Conservation (phyloP, 2,888 invertebrate species). For the Stenchaetothrips biformis region DNA sequence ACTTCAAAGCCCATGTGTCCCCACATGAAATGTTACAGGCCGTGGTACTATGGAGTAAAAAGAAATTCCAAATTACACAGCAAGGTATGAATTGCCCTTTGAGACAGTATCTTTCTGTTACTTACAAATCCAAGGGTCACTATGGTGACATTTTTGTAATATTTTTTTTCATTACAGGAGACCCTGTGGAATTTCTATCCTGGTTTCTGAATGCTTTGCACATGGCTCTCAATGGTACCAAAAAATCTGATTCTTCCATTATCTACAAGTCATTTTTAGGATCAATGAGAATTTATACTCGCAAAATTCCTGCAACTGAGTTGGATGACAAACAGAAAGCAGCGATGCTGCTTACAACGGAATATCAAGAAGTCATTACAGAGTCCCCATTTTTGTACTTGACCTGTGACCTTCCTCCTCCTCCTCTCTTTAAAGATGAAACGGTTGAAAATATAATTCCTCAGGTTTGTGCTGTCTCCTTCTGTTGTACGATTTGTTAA, state of each 20-base stretch:
- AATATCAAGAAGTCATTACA: conserved; percentile 80
- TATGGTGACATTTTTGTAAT: not conserved
- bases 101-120: not conserved
- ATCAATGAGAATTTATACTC: conserved; percentile 81
- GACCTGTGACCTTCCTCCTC: conserved; percentile 95
- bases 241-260: conserved; percentile 81
- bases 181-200: conserved; percentile 95
- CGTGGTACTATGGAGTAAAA: conserved; percentile 93
- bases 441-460: conserved; percentile 98
- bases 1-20: conserved; percentile 98
- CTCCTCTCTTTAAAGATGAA: conserved; percentile 96
- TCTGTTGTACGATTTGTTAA: conserved; percentile 21
- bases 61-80: conserved; percentile 95
- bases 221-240: conserved; percentile 86
- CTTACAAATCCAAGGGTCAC: not conserved
- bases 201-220: conserved; percentile 98
- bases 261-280: conserved; percentile 93
- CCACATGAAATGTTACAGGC: conserved; percentile 99
- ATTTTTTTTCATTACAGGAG: conserved; percentile 56
- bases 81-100: conserved; percentile 62
- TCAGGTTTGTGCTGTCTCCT: conserved; percentile 57
- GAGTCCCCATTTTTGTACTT: conserved; percentile 93
- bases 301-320: conserved; percentile 91
- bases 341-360: conserved; percentile 69
- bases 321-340: conserved; percentile 83